These are phyloP conservation scores for Oreochromis grahami DNA, from an alignment of 2,797 vertebrate species.

Conservation along the genomic window DNA sequence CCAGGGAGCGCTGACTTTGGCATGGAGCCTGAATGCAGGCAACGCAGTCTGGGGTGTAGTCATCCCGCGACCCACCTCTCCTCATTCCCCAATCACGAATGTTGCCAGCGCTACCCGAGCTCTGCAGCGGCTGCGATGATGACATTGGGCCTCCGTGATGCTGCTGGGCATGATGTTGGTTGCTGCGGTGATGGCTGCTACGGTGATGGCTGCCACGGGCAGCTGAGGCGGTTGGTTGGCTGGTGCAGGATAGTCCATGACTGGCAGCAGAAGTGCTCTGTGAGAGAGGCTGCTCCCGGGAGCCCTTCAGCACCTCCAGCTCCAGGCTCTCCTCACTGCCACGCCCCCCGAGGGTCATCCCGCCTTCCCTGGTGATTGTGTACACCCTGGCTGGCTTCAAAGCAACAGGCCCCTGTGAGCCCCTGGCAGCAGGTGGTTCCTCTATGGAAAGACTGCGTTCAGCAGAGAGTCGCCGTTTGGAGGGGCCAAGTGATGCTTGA, in stretches of 20 bases:
- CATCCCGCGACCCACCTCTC: slow-evolving; percentile 84
- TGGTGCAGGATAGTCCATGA: slow-evolving; percentile 34
- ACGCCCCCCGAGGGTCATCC: slow-evolving; percentile 80
- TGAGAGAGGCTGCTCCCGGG: slow-evolving; percentile 50
- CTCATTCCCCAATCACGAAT: slow-evolving; percentile 79
- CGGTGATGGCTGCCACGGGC: slow-evolving; percentile 37
- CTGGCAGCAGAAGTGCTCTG: slow-evolving; percentile 7
- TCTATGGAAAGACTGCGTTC: slow-evolving; percentile 85
- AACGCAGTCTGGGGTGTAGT: slow-evolving; percentile 79
- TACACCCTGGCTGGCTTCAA: slow-evolving; percentile 85
- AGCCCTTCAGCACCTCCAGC: slow-evolving; percentile 85
- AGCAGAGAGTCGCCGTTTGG: slow-evolving; percentile 83
- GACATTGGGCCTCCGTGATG: slow-evolving; percentile 37
- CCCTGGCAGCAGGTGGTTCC: slow-evolving; percentile 40
- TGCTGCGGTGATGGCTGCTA: slow-evolving; percentile 61
- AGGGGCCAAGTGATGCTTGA: slow-evolving; percentile 73
- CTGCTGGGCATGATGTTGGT: slow-evolving; percentile 59
- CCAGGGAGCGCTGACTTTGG: slow-evolving; percentile 82
- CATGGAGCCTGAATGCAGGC: slow-evolving; percentile 69
- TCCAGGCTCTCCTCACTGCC: slow-evolving; percentile 85
- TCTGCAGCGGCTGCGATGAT: slow-evolving; percentile 76
- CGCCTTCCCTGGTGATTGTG: slow-evolving; percentile 87
- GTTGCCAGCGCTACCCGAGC: slow-evolving; percentile 78
- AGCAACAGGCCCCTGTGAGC: slow-evolving; percentile 62
- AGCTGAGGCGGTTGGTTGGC: slow-evolving; percentile 52